phyloP scores from a whole-genome alignment of 2,888 invertebrate genomes.

The Lampropteryx suffumata region DNA sequence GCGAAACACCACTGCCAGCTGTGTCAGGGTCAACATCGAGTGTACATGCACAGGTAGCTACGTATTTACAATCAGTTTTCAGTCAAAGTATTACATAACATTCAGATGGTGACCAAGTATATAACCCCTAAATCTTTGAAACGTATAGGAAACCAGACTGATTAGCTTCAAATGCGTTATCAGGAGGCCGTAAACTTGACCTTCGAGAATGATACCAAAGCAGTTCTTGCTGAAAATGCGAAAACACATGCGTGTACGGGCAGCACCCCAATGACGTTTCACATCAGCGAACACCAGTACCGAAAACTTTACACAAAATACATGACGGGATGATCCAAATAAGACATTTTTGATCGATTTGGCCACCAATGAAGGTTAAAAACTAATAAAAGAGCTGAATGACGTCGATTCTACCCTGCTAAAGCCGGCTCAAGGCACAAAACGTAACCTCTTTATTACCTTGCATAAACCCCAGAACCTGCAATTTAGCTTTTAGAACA shows the following conservation, averaged over 20 bases:
- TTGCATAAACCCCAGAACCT: background rate
- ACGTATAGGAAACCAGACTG: slow-evolving; percentile 2
- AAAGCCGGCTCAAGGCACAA: slow-evolving; percentile 54
- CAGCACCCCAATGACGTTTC: slow-evolving; percentile 43
- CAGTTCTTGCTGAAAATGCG: slow-evolving; percentile 50
- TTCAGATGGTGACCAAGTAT: slow-evolving; percentile 10
- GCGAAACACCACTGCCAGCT: slow-evolving; percentile 64
- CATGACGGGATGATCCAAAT: background rate
- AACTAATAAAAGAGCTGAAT: slow-evolving; percentile 47
- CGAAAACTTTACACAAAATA: slow-evolving; percentile 9
- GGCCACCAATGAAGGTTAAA: slow-evolving; percentile 17
- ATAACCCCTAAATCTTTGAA: slow-evolving; percentile 9
- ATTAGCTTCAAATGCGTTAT: slow-evolving; percentile 16
- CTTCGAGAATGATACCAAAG: slow-evolving; percentile 54
- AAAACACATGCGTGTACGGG: slow-evolving; percentile 59
- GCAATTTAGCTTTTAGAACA: background rate
- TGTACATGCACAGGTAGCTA: slow-evolving; percentile 37
- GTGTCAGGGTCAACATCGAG: slow-evolving; percentile 68
- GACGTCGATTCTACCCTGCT: slow-evolving; percentile 58
- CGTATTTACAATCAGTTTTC: slow-evolving; percentile 63
- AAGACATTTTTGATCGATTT: slow-evolving; percentile 4
- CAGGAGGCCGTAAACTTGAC: slow-evolving; percentile 69
- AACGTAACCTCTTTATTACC: slow-evolving; percentile 44
- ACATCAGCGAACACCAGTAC: slow-evolving; percentile 29
- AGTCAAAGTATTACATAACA: slow-evolving; percentile 73